Evolutionary conservation across 1,140 invertebrate species (phyloP), one percentile per base, ranked within the genome.

Genomic region (Eriocheir sinensis): DNA sequence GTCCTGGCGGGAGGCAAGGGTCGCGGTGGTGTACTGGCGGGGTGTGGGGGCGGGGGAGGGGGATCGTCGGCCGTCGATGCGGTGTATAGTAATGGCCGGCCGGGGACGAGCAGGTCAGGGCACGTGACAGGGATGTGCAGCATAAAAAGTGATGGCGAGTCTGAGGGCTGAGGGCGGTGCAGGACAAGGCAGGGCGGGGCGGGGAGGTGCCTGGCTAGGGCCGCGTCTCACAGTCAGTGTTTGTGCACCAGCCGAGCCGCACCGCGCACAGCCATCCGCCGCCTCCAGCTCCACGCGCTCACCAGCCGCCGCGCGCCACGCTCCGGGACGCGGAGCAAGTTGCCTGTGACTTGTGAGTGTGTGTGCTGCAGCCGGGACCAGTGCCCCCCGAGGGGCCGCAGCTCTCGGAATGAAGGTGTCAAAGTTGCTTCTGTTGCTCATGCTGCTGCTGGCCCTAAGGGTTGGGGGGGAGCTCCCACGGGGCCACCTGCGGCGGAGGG

Each of bases 151-250:
- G 21, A 40, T 30, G 48, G 53, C 40, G 30, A n/a, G n/a, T n/a
- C n/a, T n/a, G n/a, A 40, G 41, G 27, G 83, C 72, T 30, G 44
- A 86, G 89, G 79, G 44, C 44, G 85, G 86, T 89, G 40, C 79
- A 92, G 93, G 93, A 32, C 91, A 60, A 53, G 89, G 90, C 40
- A 53, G 93, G 93, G 83, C 38, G 72, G 92, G 60, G 60, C 36
- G 85, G 53, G 85, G 85, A 72, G 93, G 93, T 91, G 93, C 93
- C 89, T 91, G 48, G 89, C 41, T 34, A 92, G 90, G 81, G 90
- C 44, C 89, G 60, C n/a, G 81, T 44, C 89, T 91, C 89, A 91
- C 79, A 94, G 90, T 91, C 93, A 90, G 79, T 83, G 79, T 94
- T 79, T 36, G 93, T 48, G 44, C 89, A 53, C 93, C 93, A 85